A percentile compares a stretch with the other conserved stretches of the same genome.
These are phyloP conservation scores for Heliconius himera DNA, from an alignment of 1,140 invertebrate genomes.

Conservation along the genomic window DNA sequence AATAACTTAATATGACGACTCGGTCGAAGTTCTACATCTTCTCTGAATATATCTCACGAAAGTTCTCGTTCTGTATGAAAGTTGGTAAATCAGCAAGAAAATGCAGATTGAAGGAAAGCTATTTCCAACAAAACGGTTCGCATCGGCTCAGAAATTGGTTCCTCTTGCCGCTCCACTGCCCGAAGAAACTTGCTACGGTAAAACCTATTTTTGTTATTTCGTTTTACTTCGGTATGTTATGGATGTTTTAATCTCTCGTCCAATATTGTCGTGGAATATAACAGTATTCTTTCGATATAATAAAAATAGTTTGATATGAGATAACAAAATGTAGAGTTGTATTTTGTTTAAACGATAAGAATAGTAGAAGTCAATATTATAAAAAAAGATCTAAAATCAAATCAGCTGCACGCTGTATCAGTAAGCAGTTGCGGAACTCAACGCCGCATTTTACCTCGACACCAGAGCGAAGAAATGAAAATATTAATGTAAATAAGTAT, in stretches of 20 bases:
- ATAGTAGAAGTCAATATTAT: not conserved
- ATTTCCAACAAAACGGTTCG: constrained; percentile 80
- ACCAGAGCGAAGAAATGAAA: no score
- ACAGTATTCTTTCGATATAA: constrained; percentile 35
- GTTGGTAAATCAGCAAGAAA: constrained; percentile 81
- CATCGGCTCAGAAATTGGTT: constrained; percentile 80
- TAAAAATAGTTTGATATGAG: not conserved
- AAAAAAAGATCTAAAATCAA: no score
- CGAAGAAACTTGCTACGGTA: constrained; percentile 75
- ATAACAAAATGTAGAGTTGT: not conserved
- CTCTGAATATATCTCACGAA: constrained; percentile 58
- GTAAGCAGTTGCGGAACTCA: no score
- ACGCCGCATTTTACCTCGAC: no score
- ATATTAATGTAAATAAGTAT: no score
- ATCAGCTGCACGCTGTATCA: no score
- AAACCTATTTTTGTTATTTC: constrained; percentile 80
- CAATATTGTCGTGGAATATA: constrained; percentile 50
- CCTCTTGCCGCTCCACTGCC: constrained; percentile 71
- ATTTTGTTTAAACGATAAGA: not conserved
- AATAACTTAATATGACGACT: constrained; percentile 69
- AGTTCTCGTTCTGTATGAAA: constrained; percentile 74
- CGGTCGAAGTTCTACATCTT: constrained; percentile 49
- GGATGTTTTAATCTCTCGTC: constrained; percentile 69
- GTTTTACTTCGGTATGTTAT: constrained; percentile 64
- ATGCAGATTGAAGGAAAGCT: constrained; percentile 81